These are phyloP conservation scores for Acronicta leporina DNA, from an alignment of 2,888 invertebrate species.

Conservation along the genomic window DNA sequence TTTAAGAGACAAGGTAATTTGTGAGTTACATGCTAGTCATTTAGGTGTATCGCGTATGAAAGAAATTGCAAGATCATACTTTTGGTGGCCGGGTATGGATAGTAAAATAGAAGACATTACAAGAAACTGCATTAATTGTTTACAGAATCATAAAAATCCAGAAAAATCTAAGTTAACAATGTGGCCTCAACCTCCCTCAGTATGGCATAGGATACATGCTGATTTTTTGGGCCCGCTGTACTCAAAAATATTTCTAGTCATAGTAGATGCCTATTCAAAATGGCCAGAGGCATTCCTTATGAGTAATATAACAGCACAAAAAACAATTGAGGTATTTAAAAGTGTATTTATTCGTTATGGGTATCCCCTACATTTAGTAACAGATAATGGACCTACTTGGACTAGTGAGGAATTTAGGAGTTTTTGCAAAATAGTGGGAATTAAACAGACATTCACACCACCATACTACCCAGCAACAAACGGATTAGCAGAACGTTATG, in stretches of 20 bases:
- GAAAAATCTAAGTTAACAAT: background rate
- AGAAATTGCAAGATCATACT: conserved; percentile 6
- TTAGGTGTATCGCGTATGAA: conserved; percentile 8
- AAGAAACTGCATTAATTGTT: background rate
- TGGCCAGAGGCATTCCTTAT: conserved; percentile 17
- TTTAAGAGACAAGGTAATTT: background rate
- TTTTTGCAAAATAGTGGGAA: background rate
- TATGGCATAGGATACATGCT: conserved; percentile 13
- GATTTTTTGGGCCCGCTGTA: conserved; percentile 8
- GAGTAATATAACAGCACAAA: conserved; percentile 1
- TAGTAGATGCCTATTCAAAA: conserved; percentile 1
- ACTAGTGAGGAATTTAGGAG: background rate
- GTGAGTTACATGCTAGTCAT: conserved; percentile 8
- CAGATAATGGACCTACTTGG: background rate
- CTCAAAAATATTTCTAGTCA: background rate
- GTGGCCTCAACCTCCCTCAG: conserved; percentile 2
- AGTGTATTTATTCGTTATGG: background rate
- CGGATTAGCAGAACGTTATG: conserved; percentile 14
- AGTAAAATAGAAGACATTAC: background rate
- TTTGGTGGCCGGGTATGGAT: conserved; percentile 7
- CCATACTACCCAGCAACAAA: conserved; percentile 15
- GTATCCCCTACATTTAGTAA: background rate
- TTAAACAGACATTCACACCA: conserved; percentile 4
- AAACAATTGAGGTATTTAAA: conserved; percentile 2
- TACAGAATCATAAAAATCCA: background rate